Evolutionary conservation across 1,140 invertebrate genomes (phyloP).

Genomic region (Hesperophylax magnus): DNA sequence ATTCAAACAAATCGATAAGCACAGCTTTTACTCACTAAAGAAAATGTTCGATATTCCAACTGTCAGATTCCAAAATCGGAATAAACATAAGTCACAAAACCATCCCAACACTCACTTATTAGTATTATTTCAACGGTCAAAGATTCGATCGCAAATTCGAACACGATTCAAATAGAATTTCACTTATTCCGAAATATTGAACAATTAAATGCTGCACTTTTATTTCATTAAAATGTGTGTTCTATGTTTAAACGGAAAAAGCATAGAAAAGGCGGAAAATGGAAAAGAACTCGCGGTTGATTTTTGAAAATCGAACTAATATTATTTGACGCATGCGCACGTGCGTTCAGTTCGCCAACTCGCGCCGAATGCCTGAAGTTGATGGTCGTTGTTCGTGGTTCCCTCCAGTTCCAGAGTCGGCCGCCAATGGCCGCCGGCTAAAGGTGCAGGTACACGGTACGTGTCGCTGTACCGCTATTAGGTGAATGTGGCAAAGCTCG

Average conservation of each 20-base stretch:
- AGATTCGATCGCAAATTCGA: conserved; percentile 1
- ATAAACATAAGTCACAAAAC: conserved; percentile 21
- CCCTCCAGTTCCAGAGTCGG: not conserved
- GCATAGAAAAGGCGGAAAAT: not conserved
- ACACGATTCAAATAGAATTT: not conserved
- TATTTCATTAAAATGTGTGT: not conserved
- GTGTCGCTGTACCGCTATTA: conserved; percentile 24
- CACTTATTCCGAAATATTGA: not conserved
- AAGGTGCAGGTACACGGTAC: conserved; percentile 7
- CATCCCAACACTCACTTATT: conserved; percentile 30
- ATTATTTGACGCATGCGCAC: conserved; percentile 30
- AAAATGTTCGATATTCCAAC: conserved; percentile 3
- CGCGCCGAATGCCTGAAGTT: conserved; percentile 14
- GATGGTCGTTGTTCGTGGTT: too few species aligned
- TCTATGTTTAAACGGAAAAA: not conserved
- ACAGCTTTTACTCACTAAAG: conserved; percentile 14
- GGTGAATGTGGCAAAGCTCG: conserved; percentile 13
- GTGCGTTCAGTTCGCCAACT: conserved; percentile 24
- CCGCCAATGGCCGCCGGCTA: not conserved
- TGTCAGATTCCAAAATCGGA: not conserved
- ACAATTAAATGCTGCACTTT: conserved; percentile 3
- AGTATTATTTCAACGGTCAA: not conserved
- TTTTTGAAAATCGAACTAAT: conserved; percentile 20
- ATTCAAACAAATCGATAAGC: not conserved
- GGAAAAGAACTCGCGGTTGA: not conserved